These are phyloP conservation scores for Petrolisthes manimaculis DNA, from an alignment of 2,888 invertebrate genomes.

Conservation along the genomic window DNA sequence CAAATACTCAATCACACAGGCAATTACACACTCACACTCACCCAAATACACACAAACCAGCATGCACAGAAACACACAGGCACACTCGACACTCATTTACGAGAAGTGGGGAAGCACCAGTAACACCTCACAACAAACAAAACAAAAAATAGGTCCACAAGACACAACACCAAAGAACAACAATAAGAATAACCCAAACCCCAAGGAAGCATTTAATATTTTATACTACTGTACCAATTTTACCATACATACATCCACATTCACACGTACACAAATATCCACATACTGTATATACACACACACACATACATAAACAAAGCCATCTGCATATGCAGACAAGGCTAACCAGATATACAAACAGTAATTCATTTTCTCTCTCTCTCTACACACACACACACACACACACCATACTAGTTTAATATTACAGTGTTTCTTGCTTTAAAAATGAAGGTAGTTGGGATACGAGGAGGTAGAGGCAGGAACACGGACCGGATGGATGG, in stretches of 20 bases:
- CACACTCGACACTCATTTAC: not conserved
- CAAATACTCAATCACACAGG: too few relatives aligned
- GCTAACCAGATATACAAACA: slow-evolving; percentile 10
- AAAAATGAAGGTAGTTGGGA: not conserved
- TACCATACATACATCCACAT: too few relatives aligned
- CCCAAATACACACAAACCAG: not conserved
- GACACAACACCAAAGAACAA: slow-evolving; percentile 7
- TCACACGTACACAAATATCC: not conserved
- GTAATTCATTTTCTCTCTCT: not conserved
- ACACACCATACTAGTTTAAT: not conserved
- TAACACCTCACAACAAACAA: slow-evolving; percentile 35
- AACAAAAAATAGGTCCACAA: slow-evolving; percentile 26
- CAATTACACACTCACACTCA: too few relatives aligned
- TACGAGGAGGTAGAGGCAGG: slow-evolving; percentile 9
- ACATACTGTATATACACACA: slow-evolving; percentile 6
- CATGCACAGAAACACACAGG: not conserved
- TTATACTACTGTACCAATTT: too few relatives aligned
- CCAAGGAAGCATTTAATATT: not conserved
- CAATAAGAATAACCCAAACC: not conserved
- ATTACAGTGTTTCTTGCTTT: not conserved
- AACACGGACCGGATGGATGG: not conserved
- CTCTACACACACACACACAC: slow-evolving; percentile 6
- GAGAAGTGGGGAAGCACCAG: not conserved
- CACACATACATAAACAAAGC: not conserved
- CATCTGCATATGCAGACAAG: not conserved